phyloP scores from a whole-genome alignment of 2,113 vertebrate genomes.

The Heterocephalus glaber region DNA sequence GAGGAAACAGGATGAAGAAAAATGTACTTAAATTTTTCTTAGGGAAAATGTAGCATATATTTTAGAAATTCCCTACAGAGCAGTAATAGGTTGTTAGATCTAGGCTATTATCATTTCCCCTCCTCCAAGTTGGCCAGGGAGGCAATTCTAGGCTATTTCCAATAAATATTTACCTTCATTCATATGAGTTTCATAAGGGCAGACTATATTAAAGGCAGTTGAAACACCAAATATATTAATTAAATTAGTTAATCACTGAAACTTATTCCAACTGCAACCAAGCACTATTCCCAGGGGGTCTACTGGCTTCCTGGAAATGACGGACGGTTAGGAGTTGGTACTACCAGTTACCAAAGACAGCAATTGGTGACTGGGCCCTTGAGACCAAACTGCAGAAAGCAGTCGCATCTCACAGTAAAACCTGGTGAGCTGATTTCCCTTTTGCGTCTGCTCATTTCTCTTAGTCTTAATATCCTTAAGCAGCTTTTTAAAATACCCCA shows the following conservation, averaged over 20 bases:
- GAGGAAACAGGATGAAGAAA: conserved; percentile 36
- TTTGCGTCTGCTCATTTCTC: conserved; percentile 4
- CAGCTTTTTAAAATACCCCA: conserved; percentile 25
- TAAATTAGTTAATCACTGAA: conserved; percentile 65
- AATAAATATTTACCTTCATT: conserved; percentile 51
- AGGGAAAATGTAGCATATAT: conserved; percentile 26
- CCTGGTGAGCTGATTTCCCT: not conserved
- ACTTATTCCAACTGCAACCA: not conserved
- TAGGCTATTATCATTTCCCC: not conserved
- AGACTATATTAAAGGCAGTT: conserved; percentile 34
- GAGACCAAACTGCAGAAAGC: not conserved
- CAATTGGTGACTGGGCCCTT: not conserved
- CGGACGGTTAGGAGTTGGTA: not conserved
- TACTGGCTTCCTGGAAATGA: conserved; percentile 12
- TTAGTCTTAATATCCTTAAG: not conserved
- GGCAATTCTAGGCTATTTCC: conserved; percentile 20
- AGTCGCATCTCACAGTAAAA: not conserved
- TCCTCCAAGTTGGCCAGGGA: conserved; percentile 13
- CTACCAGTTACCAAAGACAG: not conserved
- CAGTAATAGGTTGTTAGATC: not conserved
- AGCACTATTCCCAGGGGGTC: not conserved
- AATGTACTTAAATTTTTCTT: conserved; percentile 38
- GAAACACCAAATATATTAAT: conserved; percentile 59
- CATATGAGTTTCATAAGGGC: conserved; percentile 26
- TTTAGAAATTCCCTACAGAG: conserved; percentile 50